Base-by-base conservation (phyloP, 2,797 vertebrate species). In the Crenichthys baileyi region DNA sequence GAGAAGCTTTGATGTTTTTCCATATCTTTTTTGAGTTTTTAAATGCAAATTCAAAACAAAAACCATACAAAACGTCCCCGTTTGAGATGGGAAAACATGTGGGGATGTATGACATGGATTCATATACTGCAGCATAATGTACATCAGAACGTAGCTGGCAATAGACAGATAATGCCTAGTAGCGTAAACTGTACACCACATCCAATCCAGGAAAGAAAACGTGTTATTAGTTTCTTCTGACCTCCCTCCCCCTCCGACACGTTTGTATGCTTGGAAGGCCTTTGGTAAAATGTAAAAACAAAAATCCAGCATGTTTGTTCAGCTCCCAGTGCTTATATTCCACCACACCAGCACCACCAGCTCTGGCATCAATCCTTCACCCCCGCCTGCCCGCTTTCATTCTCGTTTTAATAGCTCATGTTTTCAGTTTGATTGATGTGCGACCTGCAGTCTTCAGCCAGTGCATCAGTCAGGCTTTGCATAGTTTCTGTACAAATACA, bases 201-300 rank as follows among this genome's bases (percentile, higher is more conserved):
- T 72, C 39, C 68, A 39, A 73, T 83, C 53, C 26, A 63, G 44
- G 36, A 1, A 24, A 65, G 46, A 41, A 55, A 60, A 77, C 22
- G 36, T 55, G 77, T 82, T 73, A 31, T 67, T 82, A 77, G 75
- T 65, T 16, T 72, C 85, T 50, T 76, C 48, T 78, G 84, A 77
- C 76, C 81, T 86, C 85, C 78, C 79, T 73, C 89, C 85, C 86
- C 74, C 36, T 36, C 87, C 82, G 79, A 89, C 87, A 90, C 87
- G 84, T 84, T 87, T 67, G 76, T 81, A 71, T 72, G 81, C 82
- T 85, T 91, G 79, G 88, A 88, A 91, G 79, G 81, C 80, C 82
- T 85, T 83, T 3, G 13, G 78, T 85, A 71, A 82, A 85, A 90
- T 78, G 77, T 83, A 83, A 88, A 91, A 89, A 73, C 79, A 83